Conservation (phyloP, 1,140 invertebrate species). For the Polypedilum vanderplanki region DNA sequence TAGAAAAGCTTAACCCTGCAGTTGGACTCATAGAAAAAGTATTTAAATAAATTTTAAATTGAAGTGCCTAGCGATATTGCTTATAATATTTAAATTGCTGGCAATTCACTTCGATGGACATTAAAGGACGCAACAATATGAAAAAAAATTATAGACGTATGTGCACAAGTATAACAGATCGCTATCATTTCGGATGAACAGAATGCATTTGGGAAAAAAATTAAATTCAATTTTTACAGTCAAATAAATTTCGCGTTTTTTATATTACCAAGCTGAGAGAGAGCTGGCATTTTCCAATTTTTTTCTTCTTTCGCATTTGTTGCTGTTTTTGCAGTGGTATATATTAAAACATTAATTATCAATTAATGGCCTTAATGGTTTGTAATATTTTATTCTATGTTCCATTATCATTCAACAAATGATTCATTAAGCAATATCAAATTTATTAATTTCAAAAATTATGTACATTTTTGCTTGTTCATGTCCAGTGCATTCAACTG, state of each 20-base stretch:
- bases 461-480: too few species aligned
- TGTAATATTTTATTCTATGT: too few species aligned
- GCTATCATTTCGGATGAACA: background rate
- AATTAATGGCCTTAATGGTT: background rate
- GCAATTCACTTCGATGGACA: background rate
- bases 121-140: background rate
- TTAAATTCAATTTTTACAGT: conserved; percentile 19
- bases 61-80: background rate
- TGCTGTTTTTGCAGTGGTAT: too few species aligned
- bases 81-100: background rate
- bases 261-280: background rate
- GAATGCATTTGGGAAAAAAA: background rate
- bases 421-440: too few species aligned
- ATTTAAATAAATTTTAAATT: too few species aligned
- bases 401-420: too few species aligned
- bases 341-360: conserved; percentile 8
- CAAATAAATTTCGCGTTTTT: conserved; percentile 7
- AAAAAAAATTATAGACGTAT: background rate
- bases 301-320: background rate
- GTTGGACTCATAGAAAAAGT: too few species aligned
- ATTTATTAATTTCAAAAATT: too few species aligned
- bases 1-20: too few species aligned
- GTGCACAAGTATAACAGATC: too few species aligned
- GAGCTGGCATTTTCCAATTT: background rate
- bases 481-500: too few species aligned